Evolutionary conservation across 2,113 vertebrate genomes (phyloP).

Genomic region (Falco punctatus): DNA sequence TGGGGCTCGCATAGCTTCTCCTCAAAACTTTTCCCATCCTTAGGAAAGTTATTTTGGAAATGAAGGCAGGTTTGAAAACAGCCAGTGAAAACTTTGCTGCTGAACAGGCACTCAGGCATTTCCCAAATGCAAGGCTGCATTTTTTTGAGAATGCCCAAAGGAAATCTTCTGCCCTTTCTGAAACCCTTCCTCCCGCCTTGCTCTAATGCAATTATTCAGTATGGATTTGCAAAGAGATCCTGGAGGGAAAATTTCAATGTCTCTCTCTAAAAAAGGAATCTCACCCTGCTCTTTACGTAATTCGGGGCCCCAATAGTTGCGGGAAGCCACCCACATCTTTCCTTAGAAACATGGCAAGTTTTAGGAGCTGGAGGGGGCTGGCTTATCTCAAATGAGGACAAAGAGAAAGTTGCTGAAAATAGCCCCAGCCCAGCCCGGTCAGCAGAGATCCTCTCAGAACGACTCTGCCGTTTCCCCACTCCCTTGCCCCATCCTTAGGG

Average conservation of each 20-base stretch:
- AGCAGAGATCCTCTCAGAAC: neutral
- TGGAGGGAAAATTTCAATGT: neutral
- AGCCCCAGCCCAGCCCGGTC: neutral
- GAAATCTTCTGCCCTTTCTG: slow-evolving; percentile 28
- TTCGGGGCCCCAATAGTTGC: neutral
- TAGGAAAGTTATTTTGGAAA: neutral
- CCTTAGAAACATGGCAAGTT: neutral
- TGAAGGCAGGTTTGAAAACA: neutral
- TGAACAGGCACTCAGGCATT: neutral
- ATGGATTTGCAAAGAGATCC: neutral
- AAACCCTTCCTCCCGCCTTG: neutral
- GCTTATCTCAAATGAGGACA: neutral
- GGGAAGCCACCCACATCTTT: slow-evolving; percentile 46
- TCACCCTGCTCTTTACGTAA: neutral
- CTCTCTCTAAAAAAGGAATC: slow-evolving; percentile 1
- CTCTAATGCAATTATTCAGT: neutral
- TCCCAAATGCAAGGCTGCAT: neutral
- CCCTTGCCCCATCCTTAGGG: accelerated
- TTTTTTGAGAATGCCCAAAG: slow-evolving; percentile 8
- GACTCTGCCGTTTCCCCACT: neutral
- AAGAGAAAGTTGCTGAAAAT: neutral
- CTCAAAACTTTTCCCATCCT: neutral
- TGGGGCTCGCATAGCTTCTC: neutral
- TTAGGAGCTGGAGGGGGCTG: neutral
- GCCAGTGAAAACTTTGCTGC: neutral